These are phyloP conservation scores for honey bee (Apis mellifera) DNA, from an alignment of 1,140 invertebrate species.

Conservation along the genomic window Amel_HAv3.1 CM009940.2:2459501-2460000, in stretches of 20 bases:
- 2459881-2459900: not conserved
- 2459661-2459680: constrained; percentile 9
- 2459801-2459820: constrained; percentile 33
- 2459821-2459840: constrained; percentile 28
- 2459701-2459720: constrained; percentile 1
- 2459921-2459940: no score
- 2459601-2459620: constrained; percentile 14
- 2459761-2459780: not conserved
- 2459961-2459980: no score
- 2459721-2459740: constrained; percentile 33
- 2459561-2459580: not conserved
- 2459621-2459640: constrained; percentile 28
- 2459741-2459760: constrained; percentile 33
- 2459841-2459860: not conserved
- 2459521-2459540: not conserved
- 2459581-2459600: constrained; percentile 23
- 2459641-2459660: constrained; percentile 45
- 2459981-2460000: no score
- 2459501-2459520: constrained; percentile 2
- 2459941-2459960: no score
- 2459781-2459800: constrained; percentile 31
- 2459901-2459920: not conserved
- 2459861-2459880: not conserved
- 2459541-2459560: not conserved
- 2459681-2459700: constrained; percentile 27